These are phyloP conservation scores for Natator depressus DNA, from an alignment of 2,113 vertebrate species.

Conservation along the genomic window DNA sequence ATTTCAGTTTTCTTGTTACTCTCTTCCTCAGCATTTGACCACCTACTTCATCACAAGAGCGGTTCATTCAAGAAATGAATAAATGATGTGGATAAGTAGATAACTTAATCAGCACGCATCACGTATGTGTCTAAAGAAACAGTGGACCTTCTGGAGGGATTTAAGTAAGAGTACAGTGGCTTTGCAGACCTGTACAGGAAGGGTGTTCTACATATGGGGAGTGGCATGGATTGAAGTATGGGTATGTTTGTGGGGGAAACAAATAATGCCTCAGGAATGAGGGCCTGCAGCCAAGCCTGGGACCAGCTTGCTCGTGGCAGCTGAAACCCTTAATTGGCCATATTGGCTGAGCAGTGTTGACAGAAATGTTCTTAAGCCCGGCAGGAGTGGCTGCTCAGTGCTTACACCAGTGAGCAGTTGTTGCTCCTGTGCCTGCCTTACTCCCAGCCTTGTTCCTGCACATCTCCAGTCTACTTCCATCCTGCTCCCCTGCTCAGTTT, in stretches of 20 bases:
- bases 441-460: no score
- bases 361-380: no score
- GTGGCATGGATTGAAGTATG: neutral
- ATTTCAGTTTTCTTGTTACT: neutral
- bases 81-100: fast-evolving
- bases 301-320: no score
- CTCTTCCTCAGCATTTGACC: neutral
- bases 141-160: neutral
- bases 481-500: no score
- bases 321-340: no score
- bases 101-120: neutral
- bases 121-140: neutral
- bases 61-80: neutral
- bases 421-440: no score
- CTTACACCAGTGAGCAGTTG: no score
- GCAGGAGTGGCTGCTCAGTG: no score
- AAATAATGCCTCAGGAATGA: no score
- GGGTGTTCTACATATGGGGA: neutral
- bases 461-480: no score
- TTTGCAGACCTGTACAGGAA: fast-evolving
- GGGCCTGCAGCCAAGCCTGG: no score
- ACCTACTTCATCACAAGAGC: neutral
- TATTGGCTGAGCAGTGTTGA: no score
- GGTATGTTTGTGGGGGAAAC: neutral
- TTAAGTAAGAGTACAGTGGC: neutral